Conservation (phyloP, 64 coral and sea anemone genomes). For the Dendronephthya gigantea region DNA sequence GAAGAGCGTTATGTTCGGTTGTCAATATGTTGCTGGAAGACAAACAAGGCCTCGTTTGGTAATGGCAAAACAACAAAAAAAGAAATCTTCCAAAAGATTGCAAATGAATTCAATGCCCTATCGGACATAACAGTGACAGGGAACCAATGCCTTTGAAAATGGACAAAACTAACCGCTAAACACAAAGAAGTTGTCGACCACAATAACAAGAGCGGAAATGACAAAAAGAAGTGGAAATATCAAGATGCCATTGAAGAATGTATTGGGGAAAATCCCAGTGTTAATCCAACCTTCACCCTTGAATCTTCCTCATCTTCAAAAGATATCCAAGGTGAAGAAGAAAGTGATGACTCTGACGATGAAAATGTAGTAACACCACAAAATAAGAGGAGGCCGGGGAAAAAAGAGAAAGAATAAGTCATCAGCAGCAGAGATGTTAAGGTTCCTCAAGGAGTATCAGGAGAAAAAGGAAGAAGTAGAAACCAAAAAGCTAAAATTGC, state of each 20-base stretch:
- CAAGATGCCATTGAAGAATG: constrained; percentile 36
- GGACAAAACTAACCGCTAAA: constrained; percentile 34
- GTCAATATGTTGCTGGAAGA: no score
- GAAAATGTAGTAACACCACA: neutral
- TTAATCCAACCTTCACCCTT: constrained; percentile 53
- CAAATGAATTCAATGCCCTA: constrained; percentile 26
- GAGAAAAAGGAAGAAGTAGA: constrained; percentile 50
- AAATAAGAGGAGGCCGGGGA: no score
- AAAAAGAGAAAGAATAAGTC: constrained; percentile 28
- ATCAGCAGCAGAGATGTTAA: constrained; percentile 41
- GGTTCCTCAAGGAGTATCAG: constrained; percentile 40
- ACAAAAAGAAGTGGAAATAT: constrained; percentile 51
- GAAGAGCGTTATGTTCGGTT: no score
- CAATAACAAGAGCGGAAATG: constrained; percentile 34
- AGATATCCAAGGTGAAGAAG: neutral
- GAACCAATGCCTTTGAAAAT: constrained; percentile 45
- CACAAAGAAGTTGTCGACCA: constrained; percentile 51
- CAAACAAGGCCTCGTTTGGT: no score
- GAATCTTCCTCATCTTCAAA: constrained; percentile 24
- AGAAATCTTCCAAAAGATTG: no score
- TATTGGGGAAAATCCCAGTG: constrained; percentile 40
- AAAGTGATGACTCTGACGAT: neutral
- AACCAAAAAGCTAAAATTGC: no score
- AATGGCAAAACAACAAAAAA: no score
- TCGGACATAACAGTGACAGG: constrained; percentile 24